Base-by-base conservation (phyloP, 1,140 invertebrate genomes). In the Cydia fagiglandana region DNA sequence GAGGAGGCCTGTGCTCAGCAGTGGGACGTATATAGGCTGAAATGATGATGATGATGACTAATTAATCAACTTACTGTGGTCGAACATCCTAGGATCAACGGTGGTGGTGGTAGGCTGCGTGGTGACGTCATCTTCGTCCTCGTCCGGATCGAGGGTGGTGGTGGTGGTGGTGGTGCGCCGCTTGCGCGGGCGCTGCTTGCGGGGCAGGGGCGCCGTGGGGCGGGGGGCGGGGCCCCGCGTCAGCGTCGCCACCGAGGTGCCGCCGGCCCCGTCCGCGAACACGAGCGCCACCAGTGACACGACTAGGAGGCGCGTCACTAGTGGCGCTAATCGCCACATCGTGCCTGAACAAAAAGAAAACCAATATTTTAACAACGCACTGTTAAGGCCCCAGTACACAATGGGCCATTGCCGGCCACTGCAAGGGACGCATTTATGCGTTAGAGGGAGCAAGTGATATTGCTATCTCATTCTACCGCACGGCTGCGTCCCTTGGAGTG, bases 251-350 rank as follows among this genome's bases (percentile, higher is more conserved):
- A 77, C 76, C 13, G 79, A 75, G n/a, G 81, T 80, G 76, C 70
- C 78, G 61, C 78, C 76, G 77, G 79, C 80, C 41, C 82, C 85
- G 12, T 90, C 88, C 75, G 87, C 89, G 17, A 88, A 66, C 74
- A 79, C 89, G 66, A 90, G 76, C 84, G 89, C 89, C 89, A 92
- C 89, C 83, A 92, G 89, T 86, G 88, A 92, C 70, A 89, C 81
- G 84, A 84, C 84, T 9, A 81, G 41, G 38, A 92, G 84, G 83
- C 89, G 82, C 47, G 89, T 85, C 88, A 91, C 89, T 79, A 91
- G 87, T 90, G 91, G 88, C 90, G 87, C 82, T 77, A 82, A 30
- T 41, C 82, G 80, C 86, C 84, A 81, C 89, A 90, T 91, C 45
- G 66, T 87, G 78, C 73, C 90, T 92, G 85, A 10, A 73, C 78